Percentiles rank a stretch among this genome's conserved stretches.
phyloP scores from a whole-genome alignment of 1,140 invertebrate genomes.

The Drosophila bocqueti region DNA sequence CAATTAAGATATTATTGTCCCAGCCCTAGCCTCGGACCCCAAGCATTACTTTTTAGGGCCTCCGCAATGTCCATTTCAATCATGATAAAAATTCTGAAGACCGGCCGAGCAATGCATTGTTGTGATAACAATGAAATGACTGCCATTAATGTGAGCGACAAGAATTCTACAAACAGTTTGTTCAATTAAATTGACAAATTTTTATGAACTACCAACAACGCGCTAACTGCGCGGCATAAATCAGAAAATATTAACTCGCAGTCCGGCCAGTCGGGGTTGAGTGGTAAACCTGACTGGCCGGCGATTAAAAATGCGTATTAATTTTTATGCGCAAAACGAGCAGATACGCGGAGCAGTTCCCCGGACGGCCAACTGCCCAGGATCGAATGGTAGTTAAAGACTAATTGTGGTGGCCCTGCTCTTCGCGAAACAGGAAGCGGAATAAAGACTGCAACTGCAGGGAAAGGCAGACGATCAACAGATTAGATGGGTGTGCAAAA shows the following conservation, averaged over 20 bases:
- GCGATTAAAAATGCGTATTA: constrained; percentile 76
- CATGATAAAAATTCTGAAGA: constrained; percentile 76
- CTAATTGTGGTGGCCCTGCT: background rate
- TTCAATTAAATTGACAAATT: constrained; percentile 84
- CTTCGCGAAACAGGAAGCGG: background rate
- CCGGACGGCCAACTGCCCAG: background rate
- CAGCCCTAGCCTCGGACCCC: background rate
- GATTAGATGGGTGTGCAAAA: background rate
- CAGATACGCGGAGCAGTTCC: constrained; percentile 43
- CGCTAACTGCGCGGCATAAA: constrained; percentile 50
- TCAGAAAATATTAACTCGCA: constrained; percentile 42
- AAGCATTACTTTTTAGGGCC: background rate
- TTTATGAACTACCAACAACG: constrained; percentile 56
- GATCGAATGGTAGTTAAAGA: constrained; percentile 22
- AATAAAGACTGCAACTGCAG: background rate
- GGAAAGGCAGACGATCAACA: background rate
- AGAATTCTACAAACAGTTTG: constrained; percentile 74
- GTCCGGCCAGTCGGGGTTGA: background rate
- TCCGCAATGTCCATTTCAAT: constrained; percentile 71
- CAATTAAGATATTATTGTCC: constrained; percentile 5
- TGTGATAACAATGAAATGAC: constrained; percentile 37
- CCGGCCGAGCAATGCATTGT: constrained; percentile 27
- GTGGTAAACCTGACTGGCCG: constrained; percentile 31
- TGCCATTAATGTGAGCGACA: constrained; percentile 22
- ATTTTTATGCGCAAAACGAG: constrained; percentile 75